These are phyloP conservation scores for Antheraea assamensis DNA, from an alignment of 2,888 invertebrate genomes.

Conservation along the genomic window DNA sequence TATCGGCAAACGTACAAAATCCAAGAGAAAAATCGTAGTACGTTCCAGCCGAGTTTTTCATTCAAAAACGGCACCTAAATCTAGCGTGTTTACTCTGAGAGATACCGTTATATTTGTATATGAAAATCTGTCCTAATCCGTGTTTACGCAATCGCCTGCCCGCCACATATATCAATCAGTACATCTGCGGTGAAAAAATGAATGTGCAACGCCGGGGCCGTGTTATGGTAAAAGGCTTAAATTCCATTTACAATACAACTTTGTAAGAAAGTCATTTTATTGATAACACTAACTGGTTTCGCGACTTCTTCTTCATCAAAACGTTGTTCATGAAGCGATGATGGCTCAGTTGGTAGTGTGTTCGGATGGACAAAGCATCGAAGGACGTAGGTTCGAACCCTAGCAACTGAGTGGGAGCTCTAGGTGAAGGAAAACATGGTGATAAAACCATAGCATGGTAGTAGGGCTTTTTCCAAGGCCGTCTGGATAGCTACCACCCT, in stretches of 20 bases:
- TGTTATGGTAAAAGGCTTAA: not conserved
- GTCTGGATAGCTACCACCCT: too few species aligned
- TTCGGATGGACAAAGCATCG: too few species aligned
- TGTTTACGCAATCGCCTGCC: slow-evolving; percentile 53
- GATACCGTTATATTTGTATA: slow-evolving; percentile 54
- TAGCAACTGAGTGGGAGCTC: too few species aligned
- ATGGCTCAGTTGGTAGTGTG: too few species aligned
- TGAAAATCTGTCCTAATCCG: slow-evolving; percentile 68
- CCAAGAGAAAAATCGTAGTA: not conserved
- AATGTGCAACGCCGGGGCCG: not conserved
- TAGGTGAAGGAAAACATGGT: too few species aligned
- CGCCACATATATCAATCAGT: not conserved
- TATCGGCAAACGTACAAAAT: slow-evolving; percentile 3
- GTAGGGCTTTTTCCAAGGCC: too few species aligned
- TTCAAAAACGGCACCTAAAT: slow-evolving; percentile 20
- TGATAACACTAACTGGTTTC: too few species aligned
- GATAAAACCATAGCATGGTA: too few species aligned
- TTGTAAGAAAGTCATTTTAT: too few species aligned
- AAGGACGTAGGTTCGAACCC: too few species aligned
- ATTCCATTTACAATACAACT: not conserved
- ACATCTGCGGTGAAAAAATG: not conserved
- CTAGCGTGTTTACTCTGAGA: slow-evolving; percentile 21
- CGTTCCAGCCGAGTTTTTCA: not conserved
- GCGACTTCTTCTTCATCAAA: too few species aligned
- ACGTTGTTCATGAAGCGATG: too few species aligned